Base-by-base conservation (phyloP, 2,888 invertebrate species). In the Blastobasis lacticolella region DNA sequence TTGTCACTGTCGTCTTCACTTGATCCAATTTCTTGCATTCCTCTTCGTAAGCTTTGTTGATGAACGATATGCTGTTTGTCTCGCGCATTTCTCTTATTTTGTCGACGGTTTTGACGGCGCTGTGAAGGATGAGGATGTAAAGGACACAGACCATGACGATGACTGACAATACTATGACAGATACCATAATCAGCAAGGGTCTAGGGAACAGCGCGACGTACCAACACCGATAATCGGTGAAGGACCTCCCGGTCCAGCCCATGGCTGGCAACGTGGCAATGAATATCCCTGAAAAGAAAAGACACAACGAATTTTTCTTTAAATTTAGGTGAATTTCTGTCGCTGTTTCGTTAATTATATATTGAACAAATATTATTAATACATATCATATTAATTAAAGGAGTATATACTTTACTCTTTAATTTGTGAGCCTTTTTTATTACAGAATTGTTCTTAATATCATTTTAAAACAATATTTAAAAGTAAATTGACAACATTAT, bases 181-280 rank as follows among this genome's bases (percentile, higher is more conserved):
- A 88, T 1, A 89, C 85, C 6, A 90, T 64, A 44, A 90, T 64
- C 8, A 91, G 79, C 10, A 91, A 62, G 4, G 79, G 73, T 38
- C 86, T 81, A 5, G 91, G 90, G 41, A 88, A 89, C n/a, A 90
- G 67, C 2, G 87, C 69, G 44, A 90, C 89, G 61, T 90, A 90
- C 90, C 90, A 91, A 65, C 91, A 91, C 45, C 89, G 69, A 67
- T 75, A 78, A 51, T 89, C 89, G 52, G 87, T 84, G 54, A 88
- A 76, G 1, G 88, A 87, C 52, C 82, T 73, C 9, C 89, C 89
- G 6, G 76, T 77, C 77, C 77, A 78, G 10, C 77, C 77, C 74
- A 77, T 75, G 0, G 75, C 76, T 50, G 77, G 77, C 52, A 77
- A 61, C 53, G 69, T 71, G 10, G 77, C 67, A 53, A 77, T 62